phyloP scores from a whole-genome alignment of 2,888 invertebrate species.

The Spatulosminthurus flaviceps region DNA sequence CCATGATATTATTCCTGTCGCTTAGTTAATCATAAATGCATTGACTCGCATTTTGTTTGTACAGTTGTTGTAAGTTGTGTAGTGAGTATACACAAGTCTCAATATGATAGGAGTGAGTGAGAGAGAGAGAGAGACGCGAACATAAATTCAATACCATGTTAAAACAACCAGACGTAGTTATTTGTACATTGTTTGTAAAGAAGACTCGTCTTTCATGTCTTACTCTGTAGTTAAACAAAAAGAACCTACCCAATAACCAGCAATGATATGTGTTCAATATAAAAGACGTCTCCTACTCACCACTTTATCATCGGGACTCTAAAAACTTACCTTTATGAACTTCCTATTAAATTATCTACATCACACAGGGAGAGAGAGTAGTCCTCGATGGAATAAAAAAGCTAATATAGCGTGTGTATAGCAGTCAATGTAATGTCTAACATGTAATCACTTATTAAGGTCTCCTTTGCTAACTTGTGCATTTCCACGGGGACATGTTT shows the following conservation, averaged over 20 bases:
- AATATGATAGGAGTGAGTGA: too few species aligned
- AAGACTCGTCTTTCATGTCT: slow-evolving; percentile 11
- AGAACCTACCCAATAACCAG: background rate
- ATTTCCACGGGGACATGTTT: too few species aligned
- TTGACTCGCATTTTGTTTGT: slow-evolving; percentile 40
- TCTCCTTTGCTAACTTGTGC: too few species aligned
- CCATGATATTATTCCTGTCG: slow-evolving; percentile 34
- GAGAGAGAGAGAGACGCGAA: background rate
- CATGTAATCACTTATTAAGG: too few species aligned
- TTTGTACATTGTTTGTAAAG: background rate
- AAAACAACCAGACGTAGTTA: slow-evolving; percentile 28
- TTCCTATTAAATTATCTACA: too few species aligned
- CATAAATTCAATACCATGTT: slow-evolving; percentile 23
- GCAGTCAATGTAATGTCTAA: too few species aligned
- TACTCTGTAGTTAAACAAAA: slow-evolving; percentile 2
- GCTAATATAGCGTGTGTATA: too few species aligned
- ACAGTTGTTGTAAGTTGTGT: slow-evolving; percentile 40
- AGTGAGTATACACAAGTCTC: slow-evolving; percentile 24
- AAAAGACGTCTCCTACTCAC: too few species aligned
- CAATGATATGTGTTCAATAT: slow-evolving; percentile 8
- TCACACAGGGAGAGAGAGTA: too few species aligned
- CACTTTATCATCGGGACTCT: too few species aligned
- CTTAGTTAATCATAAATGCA: slow-evolving; percentile 37
- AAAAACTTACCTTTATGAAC: too few species aligned
- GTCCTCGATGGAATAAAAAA: too few species aligned